A percentile compares a stretch with the other conserved stretches of the same genome.
Evolutionary conservation across 2,888 invertebrate species (phyloP).

Genomic region (Drosophila heteroneura): DNA sequence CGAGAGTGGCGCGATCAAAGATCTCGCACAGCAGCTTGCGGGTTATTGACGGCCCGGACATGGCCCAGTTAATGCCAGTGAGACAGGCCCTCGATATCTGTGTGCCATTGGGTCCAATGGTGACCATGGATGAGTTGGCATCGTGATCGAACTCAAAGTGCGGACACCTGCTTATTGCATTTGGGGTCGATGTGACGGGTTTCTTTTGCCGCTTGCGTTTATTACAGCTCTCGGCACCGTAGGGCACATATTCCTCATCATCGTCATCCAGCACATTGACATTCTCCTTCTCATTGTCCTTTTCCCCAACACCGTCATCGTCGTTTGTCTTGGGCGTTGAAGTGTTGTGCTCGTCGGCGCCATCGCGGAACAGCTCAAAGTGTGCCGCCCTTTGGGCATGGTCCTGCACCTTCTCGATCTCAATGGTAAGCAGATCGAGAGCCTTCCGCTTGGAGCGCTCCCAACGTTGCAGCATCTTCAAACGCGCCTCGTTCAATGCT

Average conservation of each 20-base stretch:
- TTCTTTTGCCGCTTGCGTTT: conserved; percentile 55
- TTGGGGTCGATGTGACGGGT: conserved; percentile 56
- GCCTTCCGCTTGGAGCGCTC: conserved; percentile 64
- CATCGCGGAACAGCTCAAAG: conserved; percentile 47
- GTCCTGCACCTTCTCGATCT: conserved; percentile 65
- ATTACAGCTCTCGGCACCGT: neutral
- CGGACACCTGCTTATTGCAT: conserved; percentile 26
- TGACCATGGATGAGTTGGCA: conserved; percentile 49
- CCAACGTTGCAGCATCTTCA: conserved; percentile 60
- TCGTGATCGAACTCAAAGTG: conserved; percentile 62
- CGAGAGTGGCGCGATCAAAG: conserved; percentile 87
- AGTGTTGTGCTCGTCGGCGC: conserved; percentile 55
- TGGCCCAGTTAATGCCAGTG: conserved; percentile 86
- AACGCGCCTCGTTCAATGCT: conserved; percentile 50
- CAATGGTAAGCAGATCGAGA: conserved; percentile 53
- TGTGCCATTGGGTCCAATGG: conserved; percentile 85
- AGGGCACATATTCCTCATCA: conserved; percentile 66
- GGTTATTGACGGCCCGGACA: conserved; percentile 86
- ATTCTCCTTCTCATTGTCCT: conserved; percentile 16
- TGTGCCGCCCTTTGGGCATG: conserved; percentile 23
- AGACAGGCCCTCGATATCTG: conserved; percentile 81
- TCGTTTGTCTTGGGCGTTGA: conserved; percentile 61
- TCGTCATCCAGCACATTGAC: conserved; percentile 33
- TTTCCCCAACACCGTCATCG: conserved; percentile 41
- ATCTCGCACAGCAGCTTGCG: conserved; percentile 87